Evolutionary conservation across 2,888 invertebrate species (phyloP).

Genomic region (Philereme transversata): DNA sequence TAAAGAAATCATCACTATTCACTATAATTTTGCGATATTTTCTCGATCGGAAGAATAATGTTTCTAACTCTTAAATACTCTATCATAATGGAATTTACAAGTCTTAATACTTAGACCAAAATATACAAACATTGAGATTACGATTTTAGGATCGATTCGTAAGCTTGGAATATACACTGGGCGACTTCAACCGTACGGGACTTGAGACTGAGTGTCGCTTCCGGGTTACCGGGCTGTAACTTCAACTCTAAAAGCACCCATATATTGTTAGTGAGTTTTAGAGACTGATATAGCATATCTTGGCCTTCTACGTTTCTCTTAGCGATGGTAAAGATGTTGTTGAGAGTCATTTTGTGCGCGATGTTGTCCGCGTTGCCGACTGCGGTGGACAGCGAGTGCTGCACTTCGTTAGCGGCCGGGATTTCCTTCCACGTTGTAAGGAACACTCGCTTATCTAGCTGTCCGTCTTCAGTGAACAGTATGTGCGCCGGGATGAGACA

Average conservation of each 20-base stretch:
- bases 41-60: neutral
- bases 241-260: slow-evolving; percentile 98
- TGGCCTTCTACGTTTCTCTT: slow-evolving; percentile 99
- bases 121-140: slow-evolving; percentile 70
- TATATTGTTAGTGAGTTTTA: slow-evolving; percentile 98
- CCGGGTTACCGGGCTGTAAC: slow-evolving; percentile 96
- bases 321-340: slow-evolving; percentile 99
- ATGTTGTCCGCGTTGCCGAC: slow-evolving; percentile 93
- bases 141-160: slow-evolving; percentile 87
- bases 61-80: neutral
- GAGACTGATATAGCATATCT: slow-evolving; percentile 98
- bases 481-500: slow-evolving; percentile 96
- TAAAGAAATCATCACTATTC: neutral
- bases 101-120: slow-evolving; percentile 53
- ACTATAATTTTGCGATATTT: neutral
- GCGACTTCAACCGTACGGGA: slow-evolving; percentile 97
- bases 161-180: slow-evolving; percentile 94
- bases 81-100: slow-evolving; percentile 69
- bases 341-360: slow-evolving; percentile 96
- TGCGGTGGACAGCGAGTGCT: slow-evolving; percentile 94
- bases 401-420: slow-evolving; percentile 98
- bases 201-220: slow-evolving; percentile 96
- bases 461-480: slow-evolving; percentile 97
- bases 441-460: slow-evolving; percentile 98
- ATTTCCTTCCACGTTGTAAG: slow-evolving; percentile 99